These are phyloP conservation scores for Orchestia grillus DNA, from an alignment of 1,140 invertebrate species.

Conservation along the genomic window DNA sequence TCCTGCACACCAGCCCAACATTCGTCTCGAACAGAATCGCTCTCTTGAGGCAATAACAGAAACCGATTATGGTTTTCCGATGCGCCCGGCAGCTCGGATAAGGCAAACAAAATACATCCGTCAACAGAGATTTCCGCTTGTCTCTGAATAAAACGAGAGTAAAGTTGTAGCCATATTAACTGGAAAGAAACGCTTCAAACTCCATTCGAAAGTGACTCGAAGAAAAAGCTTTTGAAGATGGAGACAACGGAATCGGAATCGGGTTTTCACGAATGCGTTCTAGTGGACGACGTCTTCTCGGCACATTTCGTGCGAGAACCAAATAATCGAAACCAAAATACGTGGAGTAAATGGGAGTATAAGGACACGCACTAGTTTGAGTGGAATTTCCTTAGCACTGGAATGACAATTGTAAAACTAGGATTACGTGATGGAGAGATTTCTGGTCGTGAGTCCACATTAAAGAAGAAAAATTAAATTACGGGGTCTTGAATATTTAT, in stretches of 20 bases:
- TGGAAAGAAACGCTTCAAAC: background rate
- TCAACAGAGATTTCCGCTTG: background rate
- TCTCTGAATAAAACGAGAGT: background rate
- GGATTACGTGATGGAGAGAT: too few relatives aligned
- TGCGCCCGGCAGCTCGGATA: background rate
- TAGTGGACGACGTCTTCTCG: background rate
- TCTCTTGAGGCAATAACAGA: constrained; percentile 39
- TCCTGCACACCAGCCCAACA: background rate
- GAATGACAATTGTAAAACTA: too few relatives aligned
- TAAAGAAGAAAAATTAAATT: too few relatives aligned
- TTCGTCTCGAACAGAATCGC: background rate
- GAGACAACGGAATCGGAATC: background rate
- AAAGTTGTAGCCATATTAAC: background rate
- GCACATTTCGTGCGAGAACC: too few relatives aligned
- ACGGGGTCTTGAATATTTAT: too few relatives aligned
- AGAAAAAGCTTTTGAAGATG: background rate
- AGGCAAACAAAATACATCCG: constrained; percentile 37
- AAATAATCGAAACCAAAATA: too few relatives aligned
- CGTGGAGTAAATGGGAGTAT: too few relatives aligned
- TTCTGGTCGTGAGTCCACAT: too few relatives aligned
- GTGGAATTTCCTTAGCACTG: too few relatives aligned
- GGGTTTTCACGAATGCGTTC: background rate
- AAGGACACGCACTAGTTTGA: too few relatives aligned
- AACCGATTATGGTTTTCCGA: constrained; percentile 50
- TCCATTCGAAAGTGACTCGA: background rate